Conservation (phyloP, 2,888 invertebrate species). For the Mesochorus sp. region DNA sequence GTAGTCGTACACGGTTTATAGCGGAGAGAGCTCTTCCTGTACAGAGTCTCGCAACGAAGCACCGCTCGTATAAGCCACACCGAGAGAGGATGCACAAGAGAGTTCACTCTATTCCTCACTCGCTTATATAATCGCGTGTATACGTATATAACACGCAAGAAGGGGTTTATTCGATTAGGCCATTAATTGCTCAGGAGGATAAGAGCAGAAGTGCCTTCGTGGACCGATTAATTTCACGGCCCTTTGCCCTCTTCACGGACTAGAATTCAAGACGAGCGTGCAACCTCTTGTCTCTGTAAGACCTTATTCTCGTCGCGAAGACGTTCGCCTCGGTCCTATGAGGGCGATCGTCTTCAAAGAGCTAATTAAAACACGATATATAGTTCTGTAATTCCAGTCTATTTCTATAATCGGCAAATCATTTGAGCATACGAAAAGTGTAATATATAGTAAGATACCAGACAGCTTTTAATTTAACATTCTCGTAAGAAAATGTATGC, state of each 20-base stretch:
- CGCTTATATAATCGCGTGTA: conserved; percentile 4
- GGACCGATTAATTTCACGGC: conserved; percentile 48
- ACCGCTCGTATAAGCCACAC: conserved; percentile 25
- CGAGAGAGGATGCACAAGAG: conserved; percentile 6
- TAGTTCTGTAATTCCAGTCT: conserved; percentile 4
- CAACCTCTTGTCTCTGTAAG: conserved; percentile 4
- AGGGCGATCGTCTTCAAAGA: conserved; percentile 24
- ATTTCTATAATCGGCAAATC: neutral
- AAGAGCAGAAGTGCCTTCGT: neutral
- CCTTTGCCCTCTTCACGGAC: conserved; percentile 32
- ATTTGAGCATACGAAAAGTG: no score
- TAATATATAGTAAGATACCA: no score
- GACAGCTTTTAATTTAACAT: no score
- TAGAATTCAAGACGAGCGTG: conserved; percentile 31
- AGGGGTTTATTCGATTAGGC: conserved; percentile 39
- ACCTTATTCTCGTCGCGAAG: conserved; percentile 6
- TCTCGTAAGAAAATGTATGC: no score
- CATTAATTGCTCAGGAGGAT: conserved; percentile 32
- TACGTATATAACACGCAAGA: neutral
- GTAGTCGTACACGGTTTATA: conserved; percentile 12
- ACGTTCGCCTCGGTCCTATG: neutral
- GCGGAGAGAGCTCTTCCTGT: conserved; percentile 5
- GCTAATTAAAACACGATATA: conserved; percentile 30
- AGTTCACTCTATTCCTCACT: neutral
- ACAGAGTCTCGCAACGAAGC: conserved; percentile 1